Base-by-base conservation (phyloP, 2,113 vertebrate species). In the Lota lota region DNA sequence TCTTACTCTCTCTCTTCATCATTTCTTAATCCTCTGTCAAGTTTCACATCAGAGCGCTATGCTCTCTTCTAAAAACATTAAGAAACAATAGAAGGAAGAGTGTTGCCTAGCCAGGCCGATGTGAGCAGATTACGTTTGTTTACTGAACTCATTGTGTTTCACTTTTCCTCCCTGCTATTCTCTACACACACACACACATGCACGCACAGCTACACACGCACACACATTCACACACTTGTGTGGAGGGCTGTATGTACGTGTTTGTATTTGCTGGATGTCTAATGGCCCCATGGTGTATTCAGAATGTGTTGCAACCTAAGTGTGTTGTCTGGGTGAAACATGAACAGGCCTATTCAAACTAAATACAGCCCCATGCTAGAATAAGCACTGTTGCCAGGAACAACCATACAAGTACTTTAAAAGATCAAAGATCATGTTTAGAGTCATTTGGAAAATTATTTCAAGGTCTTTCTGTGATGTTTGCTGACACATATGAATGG, bases 1-100 rank as follows among this genome's bases (percentile, higher is more conserved):
- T 19, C 17, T 57, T 15, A 40, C 33, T 57, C 65, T 57, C 22
- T 28, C 3, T n/a, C n/a, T 4, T 0, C 54, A 22, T 19, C 22
- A 53, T 18, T 18, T 10, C 8, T 58, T 54, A 33, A 22, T 67
- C 51, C 22, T 57, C 53, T n/a, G 18, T 63, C 14, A 11, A 20
- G 66, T 70, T 73, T 72, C 66, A 72, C 65, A 70, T 76, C 74
- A 79, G 36, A 70, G 79, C 68, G 18, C 75, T 61, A 73, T 73
- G 74, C 59, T n/a, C 36, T 19, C n/a, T 16, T n/a, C 24, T 33
- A 17, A 40, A 54, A n/a, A 47, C 40, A 47, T 47, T 17, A 56
- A n/a, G 19, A 79, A 61, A 89, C 82, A 89, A 88, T 84, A 47
- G 53, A 58, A 86, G 88, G 86, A 89, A 87, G 80, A 62, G 78